Evolutionary conservation across 2,888 invertebrate genomes (phyloP).

Genomic region (Pyrochroa serraticornis): DNA sequence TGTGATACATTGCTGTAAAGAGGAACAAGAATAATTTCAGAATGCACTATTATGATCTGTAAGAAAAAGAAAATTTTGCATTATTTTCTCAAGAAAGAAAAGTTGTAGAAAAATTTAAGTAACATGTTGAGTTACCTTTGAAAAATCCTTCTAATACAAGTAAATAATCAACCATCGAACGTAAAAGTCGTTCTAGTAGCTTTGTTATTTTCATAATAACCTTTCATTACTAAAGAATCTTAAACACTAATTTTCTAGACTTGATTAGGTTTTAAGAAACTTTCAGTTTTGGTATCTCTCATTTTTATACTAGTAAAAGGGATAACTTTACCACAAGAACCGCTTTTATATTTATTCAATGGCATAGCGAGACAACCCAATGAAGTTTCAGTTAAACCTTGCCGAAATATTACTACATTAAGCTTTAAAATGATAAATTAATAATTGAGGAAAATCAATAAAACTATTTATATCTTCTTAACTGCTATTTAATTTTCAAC

Average conservation of each 20-base stretch:
- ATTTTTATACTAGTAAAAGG: constrained; percentile 69
- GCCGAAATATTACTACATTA: constrained; percentile 64
- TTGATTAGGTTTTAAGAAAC: constrained; percentile 65
- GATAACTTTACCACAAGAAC: constrained; percentile 69
- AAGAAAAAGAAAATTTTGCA: no score
- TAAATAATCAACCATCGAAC: constrained; percentile 75
- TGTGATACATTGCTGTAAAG: no score
- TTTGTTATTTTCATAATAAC: constrained; percentile 73
- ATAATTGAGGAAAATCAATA: neutral
- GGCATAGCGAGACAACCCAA: constrained; percentile 60
- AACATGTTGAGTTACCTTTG: no score
- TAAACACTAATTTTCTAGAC: constrained; percentile 84
- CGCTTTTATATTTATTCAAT: constrained; percentile 58
- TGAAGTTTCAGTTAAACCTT: constrained; percentile 78
- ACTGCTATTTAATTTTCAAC: constrained; percentile 71
- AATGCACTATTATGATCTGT: no score
- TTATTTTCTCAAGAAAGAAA: no score
- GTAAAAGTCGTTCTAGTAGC: constrained; percentile 71
- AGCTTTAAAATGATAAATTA: constrained; percentile 34
- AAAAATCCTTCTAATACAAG: no score
- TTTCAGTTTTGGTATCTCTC: constrained; percentile 66
- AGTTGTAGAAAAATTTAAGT: no score
- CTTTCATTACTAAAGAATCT: constrained; percentile 69
- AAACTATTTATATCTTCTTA: constrained; percentile 48
- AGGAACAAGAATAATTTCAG: no score